Percentiles rank a stretch among this genome's conserved stretches.
Evolutionary conservation across 2,113 vertebrate genomes (phyloP).

Genomic region (Zosterops lateralis): DNA sequence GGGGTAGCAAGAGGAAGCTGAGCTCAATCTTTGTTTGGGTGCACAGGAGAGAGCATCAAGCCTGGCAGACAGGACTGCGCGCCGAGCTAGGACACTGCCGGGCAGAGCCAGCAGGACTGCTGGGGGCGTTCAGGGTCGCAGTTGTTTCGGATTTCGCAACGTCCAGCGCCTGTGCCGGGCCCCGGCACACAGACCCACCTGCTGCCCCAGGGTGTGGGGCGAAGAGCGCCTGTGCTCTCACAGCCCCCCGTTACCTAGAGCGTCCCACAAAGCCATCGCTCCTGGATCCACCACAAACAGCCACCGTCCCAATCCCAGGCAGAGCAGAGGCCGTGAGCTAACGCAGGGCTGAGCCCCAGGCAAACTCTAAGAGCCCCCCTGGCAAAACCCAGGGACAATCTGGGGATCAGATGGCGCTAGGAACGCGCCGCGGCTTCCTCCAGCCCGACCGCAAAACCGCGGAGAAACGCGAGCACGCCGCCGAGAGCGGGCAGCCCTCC

Average conservation of each 20-base stretch:
- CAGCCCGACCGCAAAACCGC: neutral
- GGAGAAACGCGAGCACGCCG: neutral
- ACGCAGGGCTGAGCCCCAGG: neutral
- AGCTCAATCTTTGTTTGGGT: neutral
- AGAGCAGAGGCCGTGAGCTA: too few relatives aligned
- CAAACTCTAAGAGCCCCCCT: neutral
- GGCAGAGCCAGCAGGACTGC: neutral
- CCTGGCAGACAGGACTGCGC: fast-evolving
- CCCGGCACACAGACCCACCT: neutral
- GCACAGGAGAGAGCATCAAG: neutral
- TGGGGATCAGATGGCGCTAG: neutral
- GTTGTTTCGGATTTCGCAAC: fast-evolving
- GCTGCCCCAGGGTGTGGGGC: fast-evolving
- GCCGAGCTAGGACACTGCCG: neutral
- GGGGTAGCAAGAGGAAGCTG: neutral
- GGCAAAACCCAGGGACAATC: neutral
- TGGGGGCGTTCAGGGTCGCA: fast-evolving
- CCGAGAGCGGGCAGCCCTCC: neutral
- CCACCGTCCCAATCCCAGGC: fast-evolving
- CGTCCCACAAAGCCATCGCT: neutral
- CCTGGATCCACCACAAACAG: neutral
- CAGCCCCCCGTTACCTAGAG: fast-evolving
- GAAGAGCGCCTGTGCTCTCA: neutral
- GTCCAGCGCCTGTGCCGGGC: fast-evolving
- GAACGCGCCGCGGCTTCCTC: neutral